Conservation (phyloP, 2,888 invertebrate species). For the Pollenia angustigena region DNA sequence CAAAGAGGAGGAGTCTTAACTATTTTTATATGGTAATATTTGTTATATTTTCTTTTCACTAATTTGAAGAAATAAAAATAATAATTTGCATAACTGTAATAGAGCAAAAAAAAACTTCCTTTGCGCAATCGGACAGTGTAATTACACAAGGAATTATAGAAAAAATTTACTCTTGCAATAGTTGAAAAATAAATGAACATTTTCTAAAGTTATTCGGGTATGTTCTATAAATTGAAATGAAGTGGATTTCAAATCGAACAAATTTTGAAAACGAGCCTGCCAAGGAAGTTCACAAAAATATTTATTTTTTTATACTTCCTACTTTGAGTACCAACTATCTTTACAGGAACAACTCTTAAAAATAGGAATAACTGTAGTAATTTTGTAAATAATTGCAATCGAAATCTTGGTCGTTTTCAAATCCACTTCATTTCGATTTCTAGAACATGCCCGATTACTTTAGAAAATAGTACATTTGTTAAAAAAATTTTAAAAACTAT, state of each 20-base stretch:
- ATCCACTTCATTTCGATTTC: no score
- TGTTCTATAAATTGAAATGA: no score
- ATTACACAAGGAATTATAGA: background rate
- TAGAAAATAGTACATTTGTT: background rate
- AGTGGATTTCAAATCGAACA: no score
- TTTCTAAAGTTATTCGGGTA: background rate
- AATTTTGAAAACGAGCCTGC: no score
- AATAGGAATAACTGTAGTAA: no score
- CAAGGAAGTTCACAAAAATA: no score
- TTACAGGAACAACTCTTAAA: no score
- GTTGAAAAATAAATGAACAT: background rate
- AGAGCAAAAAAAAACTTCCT: background rate
- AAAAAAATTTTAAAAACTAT: background rate
- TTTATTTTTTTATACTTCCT: no score
- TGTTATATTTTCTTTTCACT: slow-evolving; percentile 47
- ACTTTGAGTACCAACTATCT: no score
- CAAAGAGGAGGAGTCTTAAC: background rate
- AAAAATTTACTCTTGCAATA: background rate
- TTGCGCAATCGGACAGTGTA: slow-evolving; percentile 8
- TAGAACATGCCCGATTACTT: no score
- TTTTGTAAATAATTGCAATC: no score
- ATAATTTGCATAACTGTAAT: slow-evolving; percentile 36
- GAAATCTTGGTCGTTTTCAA: no score
- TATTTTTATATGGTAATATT: slow-evolving; percentile 46
- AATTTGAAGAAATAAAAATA: slow-evolving; percentile 61